A percentile compares a stretch with the other conserved stretches of the same genome.
phyloP scores from a whole-genome alignment of 2,888 invertebrate species.

The Mimumesa dahlbomi region DNA sequence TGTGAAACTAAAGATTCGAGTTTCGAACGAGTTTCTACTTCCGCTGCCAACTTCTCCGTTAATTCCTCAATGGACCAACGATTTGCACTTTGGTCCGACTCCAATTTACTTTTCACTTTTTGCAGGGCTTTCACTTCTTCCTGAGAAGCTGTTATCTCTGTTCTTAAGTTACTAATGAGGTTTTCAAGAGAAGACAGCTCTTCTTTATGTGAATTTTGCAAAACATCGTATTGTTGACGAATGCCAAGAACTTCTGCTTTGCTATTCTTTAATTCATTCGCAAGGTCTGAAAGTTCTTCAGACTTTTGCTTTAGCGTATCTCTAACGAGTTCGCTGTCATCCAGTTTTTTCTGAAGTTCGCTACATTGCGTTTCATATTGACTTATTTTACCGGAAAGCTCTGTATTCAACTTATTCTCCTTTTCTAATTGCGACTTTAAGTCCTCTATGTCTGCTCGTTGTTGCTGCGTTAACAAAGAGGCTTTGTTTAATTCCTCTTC shows the following conservation, averaged over 20 bases:
- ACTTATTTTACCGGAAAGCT: slow-evolving; percentile 49
- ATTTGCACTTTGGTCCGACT: slow-evolving; percentile 61
- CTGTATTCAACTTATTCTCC: slow-evolving; percentile 56
- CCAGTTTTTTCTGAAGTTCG: slow-evolving; percentile 48
- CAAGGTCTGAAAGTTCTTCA: slow-evolving; percentile 76
- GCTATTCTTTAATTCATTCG: slow-evolving; percentile 60
- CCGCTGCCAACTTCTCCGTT: slow-evolving; percentile 54
- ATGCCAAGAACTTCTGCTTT: slow-evolving; percentile 53
- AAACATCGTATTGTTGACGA: slow-evolving; percentile 73
- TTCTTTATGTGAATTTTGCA: slow-evolving; percentile 59
- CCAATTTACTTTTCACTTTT: slow-evolving; percentile 59
- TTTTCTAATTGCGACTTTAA: slow-evolving; percentile 58
- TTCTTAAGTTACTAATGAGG: slow-evolving; percentile 62
- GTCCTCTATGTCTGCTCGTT: slow-evolving; percentile 60
- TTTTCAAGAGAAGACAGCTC: slow-evolving; percentile 66
- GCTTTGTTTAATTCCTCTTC: slow-evolving; percentile 61
- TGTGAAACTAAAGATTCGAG: slow-evolving; percentile 59
- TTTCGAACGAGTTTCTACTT: slow-evolving; percentile 48
- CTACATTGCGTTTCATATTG: slow-evolving; percentile 55
- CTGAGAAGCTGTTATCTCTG: slow-evolving; percentile 55
- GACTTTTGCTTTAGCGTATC: slow-evolving; percentile 81
- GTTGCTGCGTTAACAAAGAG: slow-evolving; percentile 50
- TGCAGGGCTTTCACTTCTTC: slow-evolving; percentile 64
- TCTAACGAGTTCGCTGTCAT: slow-evolving; percentile 78
- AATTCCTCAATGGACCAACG: slow-evolving; percentile 81